Base-by-base conservation (phyloP, 2,888 invertebrate species). In the Leptarthrus brevirostris region DNA sequence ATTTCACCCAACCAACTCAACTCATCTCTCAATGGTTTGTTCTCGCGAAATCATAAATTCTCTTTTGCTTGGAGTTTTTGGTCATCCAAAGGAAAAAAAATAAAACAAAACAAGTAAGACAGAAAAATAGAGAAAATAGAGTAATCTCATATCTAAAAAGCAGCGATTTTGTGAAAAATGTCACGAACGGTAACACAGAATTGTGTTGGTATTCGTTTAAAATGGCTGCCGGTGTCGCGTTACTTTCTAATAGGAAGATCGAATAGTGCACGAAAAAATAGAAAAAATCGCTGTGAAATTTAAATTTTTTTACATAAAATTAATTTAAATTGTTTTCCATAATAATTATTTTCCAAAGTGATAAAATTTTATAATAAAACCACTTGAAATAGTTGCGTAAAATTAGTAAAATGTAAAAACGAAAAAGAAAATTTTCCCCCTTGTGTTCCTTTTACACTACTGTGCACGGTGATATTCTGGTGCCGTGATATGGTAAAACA, bases 191-290 rank as follows among this genome's bases (percentile, higher is more conserved):
- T 3, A 30, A 3, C 30, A 40, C 40, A 6, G 12, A 40, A 12
- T 40, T 40, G 49, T 18, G 16, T 49, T 49, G 49, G 49, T 49
- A 49, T 49, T 49, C 49, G 49, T 18, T 49, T 49, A 49, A 49
- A 49, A 49, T 49, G 49, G 49, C 49, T 49, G 49, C 49, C 49
- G 49, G 49, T 49, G 18, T 49, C 49, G 49, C 49, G 49, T 49
- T 49, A 49, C 49, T 49, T 49, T 49, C 49, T 49, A 49, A 16
- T 49, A 49, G 20, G 49, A 49, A 49, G 20, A 49, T 49, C 16
- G 12, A 47, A 16, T 49, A 49, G 49, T 49, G 49, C 49, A 16
- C 14, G 49, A 49, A 49, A 40, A 49, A 3, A 49, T 49, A 49
- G 6, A 49, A 20, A 20, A 49, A 49, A 49, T 20, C 6, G 16